These are phyloP conservation scores for Harpagoxenus sublaevis DNA, from an alignment of 2,888 invertebrate species.

Conservation along the genomic window DNA sequence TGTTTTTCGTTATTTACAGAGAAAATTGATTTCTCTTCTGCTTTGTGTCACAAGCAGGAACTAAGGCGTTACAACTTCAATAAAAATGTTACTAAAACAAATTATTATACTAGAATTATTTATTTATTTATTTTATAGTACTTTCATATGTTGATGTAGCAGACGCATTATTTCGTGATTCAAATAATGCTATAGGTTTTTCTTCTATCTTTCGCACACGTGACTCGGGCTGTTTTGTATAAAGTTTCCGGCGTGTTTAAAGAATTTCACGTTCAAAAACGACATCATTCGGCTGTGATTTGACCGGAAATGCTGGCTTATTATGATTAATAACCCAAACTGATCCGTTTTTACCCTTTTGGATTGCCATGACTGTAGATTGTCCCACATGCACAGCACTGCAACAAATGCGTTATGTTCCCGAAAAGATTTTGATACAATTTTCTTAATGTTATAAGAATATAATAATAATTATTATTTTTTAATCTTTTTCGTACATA, in stretches of 20 bases:
- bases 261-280: neutral
- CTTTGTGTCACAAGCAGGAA: neutral
- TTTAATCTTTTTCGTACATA: neutral
- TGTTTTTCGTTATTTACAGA: neutral
- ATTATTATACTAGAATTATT: neutral
- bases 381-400: slow-evolving; percentile 58
- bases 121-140: neutral
- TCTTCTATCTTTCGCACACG: neutral
- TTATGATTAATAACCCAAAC: neutral
- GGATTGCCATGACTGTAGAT: neutral
- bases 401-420: neutral
- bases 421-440: neutral
- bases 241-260: neutral
- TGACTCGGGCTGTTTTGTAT: neutral
- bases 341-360: slow-evolving; percentile 12
- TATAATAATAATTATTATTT: neutral
- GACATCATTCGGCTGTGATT: neutral
- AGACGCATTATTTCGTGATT: neutral
- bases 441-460: neutral
- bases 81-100: neutral
- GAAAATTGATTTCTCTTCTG: neutral
- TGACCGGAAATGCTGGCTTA: neutral
- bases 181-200: neutral
- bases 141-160: too few relatives aligned
- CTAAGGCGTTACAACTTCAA: neutral